A percentile compares a stretch with the other conserved stretches of the same genome.
Conservation (phyloP, 2,888 invertebrate species). For the Drosophila formosana region DNA sequence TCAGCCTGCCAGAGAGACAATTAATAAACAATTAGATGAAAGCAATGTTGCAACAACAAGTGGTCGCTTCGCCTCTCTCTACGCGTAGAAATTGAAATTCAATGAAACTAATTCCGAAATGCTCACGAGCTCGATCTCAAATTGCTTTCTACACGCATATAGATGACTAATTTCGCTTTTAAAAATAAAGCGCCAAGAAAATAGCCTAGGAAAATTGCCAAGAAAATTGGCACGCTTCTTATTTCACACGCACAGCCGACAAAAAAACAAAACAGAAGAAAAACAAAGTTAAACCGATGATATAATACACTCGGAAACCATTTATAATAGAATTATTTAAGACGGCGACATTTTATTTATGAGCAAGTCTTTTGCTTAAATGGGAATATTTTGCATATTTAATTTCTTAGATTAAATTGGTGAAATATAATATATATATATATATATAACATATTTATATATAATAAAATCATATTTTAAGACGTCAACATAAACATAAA, state of each 20-base stretch:
- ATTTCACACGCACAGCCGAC: conserved; percentile 34
- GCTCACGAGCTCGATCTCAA: conserved; percentile 9
- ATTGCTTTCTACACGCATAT: conserved; percentile 28
- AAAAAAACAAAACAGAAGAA: conserved; percentile 4
- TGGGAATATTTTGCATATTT: background rate
- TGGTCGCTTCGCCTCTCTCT: conserved; percentile 31
- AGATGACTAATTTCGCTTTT: conserved; percentile 69
- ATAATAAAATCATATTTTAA: background rate
- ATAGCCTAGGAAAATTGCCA: conserved; percentile 57
- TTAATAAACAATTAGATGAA: conserved; percentile 44
- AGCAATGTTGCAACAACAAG: conserved; percentile 66
- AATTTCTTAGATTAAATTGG: background rate
- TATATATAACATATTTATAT: too few relatives aligned
- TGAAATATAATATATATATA: background rate
- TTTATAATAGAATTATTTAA: background rate
- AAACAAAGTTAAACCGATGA: conserved; percentile 12
- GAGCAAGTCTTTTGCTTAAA: background rate
- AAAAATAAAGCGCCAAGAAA: conserved; percentile 63
- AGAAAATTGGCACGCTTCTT: conserved; percentile 78
- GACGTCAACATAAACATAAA: too few relatives aligned
- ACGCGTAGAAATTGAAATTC: conserved; percentile 33
- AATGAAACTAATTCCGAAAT: conserved; percentile 33
- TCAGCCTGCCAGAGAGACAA: conserved; percentile 30
- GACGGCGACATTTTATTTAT: conserved; percentile 4
- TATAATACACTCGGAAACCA: conserved; percentile 15